A percentile compares a stretch with the other conserved stretches of the same genome.
These are phyloP conservation scores for Gallinago jamesoni DNA, from an alignment of 2,113 vertebrate species.

Conservation along the genomic window DNA sequence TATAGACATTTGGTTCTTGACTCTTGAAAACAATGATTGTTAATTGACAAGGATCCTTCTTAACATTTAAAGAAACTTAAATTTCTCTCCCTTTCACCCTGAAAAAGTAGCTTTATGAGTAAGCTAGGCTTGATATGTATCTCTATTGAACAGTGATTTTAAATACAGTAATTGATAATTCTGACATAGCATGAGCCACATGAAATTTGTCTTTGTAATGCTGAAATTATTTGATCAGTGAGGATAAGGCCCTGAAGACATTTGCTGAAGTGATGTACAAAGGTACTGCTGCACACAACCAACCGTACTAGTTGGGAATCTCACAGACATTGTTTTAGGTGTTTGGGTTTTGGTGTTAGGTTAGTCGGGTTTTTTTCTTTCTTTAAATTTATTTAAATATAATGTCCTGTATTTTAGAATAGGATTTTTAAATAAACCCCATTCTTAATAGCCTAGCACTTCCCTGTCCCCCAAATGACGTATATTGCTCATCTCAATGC, in stretches of 20 bases:
- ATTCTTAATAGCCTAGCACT: not conserved
- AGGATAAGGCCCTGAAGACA: not conserved
- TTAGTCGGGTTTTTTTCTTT: not conserved
- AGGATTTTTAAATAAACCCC: not conserved
- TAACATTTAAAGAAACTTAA: not conserved
- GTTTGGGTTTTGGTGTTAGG: not conserved
- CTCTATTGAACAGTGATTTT: not conserved
- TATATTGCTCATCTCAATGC: not conserved
- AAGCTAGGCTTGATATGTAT: not conserved
- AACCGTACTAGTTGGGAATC: not conserved
- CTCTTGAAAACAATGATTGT: not conserved
- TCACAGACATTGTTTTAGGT: not conserved
- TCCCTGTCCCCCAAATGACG: rapidly evolving
- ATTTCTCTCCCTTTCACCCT: not conserved
- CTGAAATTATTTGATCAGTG: not conserved
- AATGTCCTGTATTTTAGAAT: not conserved
- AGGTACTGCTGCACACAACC: not conserved
- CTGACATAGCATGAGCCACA: not conserved
- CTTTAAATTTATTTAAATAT: not conserved
- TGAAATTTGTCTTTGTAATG: not conserved
- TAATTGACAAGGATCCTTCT: not conserved
- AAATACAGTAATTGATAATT: not conserved
- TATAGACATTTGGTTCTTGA: not conserved
- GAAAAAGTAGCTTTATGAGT: not conserved
- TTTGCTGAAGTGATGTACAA: not conserved